These are phyloP conservation scores for Pseudorasbora parva DNA, from an alignment of 2,113 vertebrate species.

Conservation along the genomic window DNA sequence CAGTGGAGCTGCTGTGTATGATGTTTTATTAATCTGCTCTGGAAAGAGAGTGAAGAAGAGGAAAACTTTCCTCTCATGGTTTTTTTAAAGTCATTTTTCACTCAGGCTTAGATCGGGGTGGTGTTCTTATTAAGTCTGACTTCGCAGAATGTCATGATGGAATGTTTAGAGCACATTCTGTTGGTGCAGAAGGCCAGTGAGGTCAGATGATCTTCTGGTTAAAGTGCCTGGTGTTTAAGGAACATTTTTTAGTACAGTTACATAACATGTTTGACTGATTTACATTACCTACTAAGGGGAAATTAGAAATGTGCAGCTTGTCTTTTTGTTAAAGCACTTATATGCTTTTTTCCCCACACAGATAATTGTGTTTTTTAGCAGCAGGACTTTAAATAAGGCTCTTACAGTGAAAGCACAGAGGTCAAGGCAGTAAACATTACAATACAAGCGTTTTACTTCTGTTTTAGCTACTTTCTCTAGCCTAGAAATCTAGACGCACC, in stretches of 20 bases:
- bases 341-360: neutral
- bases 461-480: no score
- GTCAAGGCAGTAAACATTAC: neutral
- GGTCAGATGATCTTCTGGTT: neutral
- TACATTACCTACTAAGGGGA: neutral
- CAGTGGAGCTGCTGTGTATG: constrained; percentile 34
- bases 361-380: neutral
- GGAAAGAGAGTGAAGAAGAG: constrained; percentile 1
- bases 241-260: neutral
- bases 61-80: neutral
- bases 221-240: neutral
- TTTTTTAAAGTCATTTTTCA: neutral
- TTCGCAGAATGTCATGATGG: neutral
- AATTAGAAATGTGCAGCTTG: neutral
- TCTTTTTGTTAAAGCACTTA: neutral
- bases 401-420: neutral
- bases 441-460: neutral
- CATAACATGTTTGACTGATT: neutral
- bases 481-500: no score
- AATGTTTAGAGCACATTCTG: neutral
- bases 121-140: neutral
- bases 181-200: neutral
- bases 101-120: neutral
- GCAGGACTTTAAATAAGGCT: neutral
- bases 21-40: constrained; percentile 57